Evolutionary conservation across 1,140 invertebrate genomes (phyloP).

Genomic region (Conopomorpha cramerella): DNA sequence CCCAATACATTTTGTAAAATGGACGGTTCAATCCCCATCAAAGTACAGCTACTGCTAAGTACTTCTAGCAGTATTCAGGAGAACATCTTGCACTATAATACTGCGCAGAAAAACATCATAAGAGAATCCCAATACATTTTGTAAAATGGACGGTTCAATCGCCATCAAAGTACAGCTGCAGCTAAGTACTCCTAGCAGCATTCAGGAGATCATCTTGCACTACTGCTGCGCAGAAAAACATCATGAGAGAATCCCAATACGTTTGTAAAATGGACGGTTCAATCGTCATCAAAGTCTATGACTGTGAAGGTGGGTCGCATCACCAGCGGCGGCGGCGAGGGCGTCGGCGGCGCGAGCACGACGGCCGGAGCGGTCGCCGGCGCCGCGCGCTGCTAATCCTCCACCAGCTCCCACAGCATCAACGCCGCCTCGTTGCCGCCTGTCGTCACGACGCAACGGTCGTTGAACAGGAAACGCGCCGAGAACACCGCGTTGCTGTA

Average conservation of each 20-base stretch:
- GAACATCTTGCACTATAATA: no score
- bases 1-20: not conserved
- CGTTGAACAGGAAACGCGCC: constrained; percentile 82
- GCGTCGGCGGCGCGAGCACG: constrained; percentile 37
- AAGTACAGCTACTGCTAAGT: not conserved
- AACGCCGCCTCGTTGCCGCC: constrained; percentile 91
- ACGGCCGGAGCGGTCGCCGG: constrained; percentile 28
- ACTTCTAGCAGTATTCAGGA: no score
- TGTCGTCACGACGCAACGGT: constrained; percentile 84
- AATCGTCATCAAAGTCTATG: constrained; percentile 41
- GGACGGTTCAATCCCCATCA: not conserved
- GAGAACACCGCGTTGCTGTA: constrained; percentile 86
- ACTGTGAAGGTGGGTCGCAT: constrained; percentile 27
- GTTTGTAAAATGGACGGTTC: constrained; percentile 11
- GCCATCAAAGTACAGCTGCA: constrained; percentile 20
- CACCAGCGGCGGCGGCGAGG: constrained; percentile 30
- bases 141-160: constrained; percentile 23
- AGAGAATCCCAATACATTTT: no score
- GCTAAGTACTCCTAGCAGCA: not conserved
- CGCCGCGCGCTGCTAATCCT: constrained; percentile 65
- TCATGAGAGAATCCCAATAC: no score
- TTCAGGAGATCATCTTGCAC: no score
- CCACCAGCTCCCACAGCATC: constrained; percentile 90
- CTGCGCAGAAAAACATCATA: not conserved
- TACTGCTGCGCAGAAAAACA: not conserved